These are phyloP conservation scores for Drosophila colorata DNA, from an alignment of 2,888 invertebrate species.

Conservation along the genomic window DNA sequence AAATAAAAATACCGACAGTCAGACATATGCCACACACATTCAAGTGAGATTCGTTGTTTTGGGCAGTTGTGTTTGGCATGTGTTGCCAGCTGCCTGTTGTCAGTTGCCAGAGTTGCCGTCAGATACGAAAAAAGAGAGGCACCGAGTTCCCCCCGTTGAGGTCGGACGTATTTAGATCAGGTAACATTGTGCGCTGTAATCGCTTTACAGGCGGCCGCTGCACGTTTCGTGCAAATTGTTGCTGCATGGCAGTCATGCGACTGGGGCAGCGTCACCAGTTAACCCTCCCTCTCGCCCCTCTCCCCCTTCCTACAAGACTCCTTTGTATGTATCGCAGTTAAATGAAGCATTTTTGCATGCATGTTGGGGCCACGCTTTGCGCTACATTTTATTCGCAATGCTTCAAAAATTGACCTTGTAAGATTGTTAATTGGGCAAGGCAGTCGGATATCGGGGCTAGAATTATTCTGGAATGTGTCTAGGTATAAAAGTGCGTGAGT, in stretches of 20 bases:
- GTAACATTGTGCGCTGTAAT: slow-evolving; percentile 66
- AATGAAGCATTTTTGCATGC: slow-evolving; percentile 46
- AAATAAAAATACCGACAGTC: slow-evolving; percentile 11
- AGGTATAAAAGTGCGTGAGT: slow-evolving; percentile 4
- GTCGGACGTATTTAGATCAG: slow-evolving; percentile 67
- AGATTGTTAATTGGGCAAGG: slow-evolving; percentile 54
- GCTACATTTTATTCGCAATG: slow-evolving; percentile 52
- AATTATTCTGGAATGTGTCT: slow-evolving; percentile 11
- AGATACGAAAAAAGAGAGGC: neutral
- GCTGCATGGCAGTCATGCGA: slow-evolving; percentile 58
- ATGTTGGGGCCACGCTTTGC: slow-evolving; percentile 54
- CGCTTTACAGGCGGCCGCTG: slow-evolving; percentile 58
- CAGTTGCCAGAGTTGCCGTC: slow-evolving; percentile 24
- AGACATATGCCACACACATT: slow-evolving; percentile 59
- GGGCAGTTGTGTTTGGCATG: slow-evolving; percentile 3
- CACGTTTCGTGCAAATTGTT: slow-evolving; percentile 71
- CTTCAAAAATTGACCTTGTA: slow-evolving; percentile 67
- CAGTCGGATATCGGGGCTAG: slow-evolving; percentile 7
- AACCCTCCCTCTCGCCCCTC: neutral
- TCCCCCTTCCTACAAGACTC: neutral
- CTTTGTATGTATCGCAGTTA: slow-evolving; percentile 1
- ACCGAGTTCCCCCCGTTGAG: slow-evolving; percentile 28
- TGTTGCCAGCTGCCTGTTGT: slow-evolving; percentile 27
- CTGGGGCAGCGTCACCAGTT: slow-evolving; percentile 34
- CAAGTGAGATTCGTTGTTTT: slow-evolving; percentile 6